Conservation (phyloP, 2,797 vertebrate genomes). For the Sternotherus odoratus region DNA sequence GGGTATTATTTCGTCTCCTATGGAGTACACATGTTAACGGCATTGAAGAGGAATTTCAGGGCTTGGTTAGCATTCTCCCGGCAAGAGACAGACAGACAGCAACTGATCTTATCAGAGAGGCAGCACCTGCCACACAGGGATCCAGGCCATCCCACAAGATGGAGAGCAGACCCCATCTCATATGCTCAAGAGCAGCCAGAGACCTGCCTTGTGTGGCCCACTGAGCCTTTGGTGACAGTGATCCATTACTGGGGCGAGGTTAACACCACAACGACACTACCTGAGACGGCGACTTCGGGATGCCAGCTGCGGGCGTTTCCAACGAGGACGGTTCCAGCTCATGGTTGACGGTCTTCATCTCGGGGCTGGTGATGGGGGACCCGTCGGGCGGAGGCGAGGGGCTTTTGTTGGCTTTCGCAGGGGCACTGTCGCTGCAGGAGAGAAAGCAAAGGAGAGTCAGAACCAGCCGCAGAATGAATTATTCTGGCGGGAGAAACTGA, state of each 20-base stretch:
- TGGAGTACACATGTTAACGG: neutral
- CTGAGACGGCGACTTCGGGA: slow-evolving; percentile 98
- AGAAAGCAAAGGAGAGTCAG: slow-evolving; percentile 29
- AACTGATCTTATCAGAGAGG: neutral
- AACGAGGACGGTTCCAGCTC: slow-evolving; percentile 81
- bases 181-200: neutral
- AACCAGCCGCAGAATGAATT: slow-evolving; percentile 38
- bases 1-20: neutral
- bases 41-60: neutral
- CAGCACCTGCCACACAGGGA: neutral
- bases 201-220: neutral
- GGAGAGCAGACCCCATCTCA: neutral
- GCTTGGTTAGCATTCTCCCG: neutral
- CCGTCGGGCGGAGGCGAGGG: slow-evolving; percentile 86
- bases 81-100: neutral
- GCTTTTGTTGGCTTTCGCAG: slow-evolving; percentile 85
- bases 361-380: slow-evolving; percentile 80
- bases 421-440: slow-evolving; percentile 79
- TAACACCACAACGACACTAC: slow-evolving; percentile 77
- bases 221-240: neutral
- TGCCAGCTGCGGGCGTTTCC: slow-evolving; percentile 86
- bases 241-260: neutral
- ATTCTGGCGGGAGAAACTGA: neutral
- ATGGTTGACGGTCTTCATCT: slow-evolving; percentile 85
- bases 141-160: neutral